Base-by-base conservation (phyloP, 2,797 vertebrate species). In the Notamacropus eugenii region DNA sequence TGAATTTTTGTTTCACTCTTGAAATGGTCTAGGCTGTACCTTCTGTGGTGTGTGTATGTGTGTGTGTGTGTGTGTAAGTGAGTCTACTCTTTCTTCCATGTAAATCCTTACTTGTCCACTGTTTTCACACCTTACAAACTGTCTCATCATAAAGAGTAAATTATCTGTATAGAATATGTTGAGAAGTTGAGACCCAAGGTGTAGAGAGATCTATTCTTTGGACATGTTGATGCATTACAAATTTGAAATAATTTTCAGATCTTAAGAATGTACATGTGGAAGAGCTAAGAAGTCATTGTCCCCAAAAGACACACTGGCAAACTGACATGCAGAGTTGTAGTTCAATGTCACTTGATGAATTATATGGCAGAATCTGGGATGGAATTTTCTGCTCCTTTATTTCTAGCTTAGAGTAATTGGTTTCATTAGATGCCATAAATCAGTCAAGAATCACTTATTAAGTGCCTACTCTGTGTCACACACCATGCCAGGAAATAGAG, bases 391-490 rank as follows among this genome's bases (percentile, higher is more conserved):
- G 46, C 46, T 92, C 93, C 46, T 94, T n/a, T 90, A n/a, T 94
- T 95, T 67, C 50, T 50, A 82, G 34, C 40, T 16, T 93, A 54
- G 19, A 91, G 97, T 97, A 94, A 24, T 55, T 94, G 93, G 54
- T 87, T 87, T 10, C 19, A 2, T 82, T 40, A 46, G n/a, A 82
- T 82, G 67, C n/a, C n/a, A 74, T 74, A n/a, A 40, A 10, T 82
- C 67, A 82, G 22, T 82, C 67, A 46, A 82, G 67, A 46, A 82
- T 40, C n/a, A 40, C 19, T 46, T 46, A 87, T 87, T 87, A 46
- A 46, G 40, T 8, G 46, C 22, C 22, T 46, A 87, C 22, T 82
- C 16, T 82, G n/a, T 82, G 6, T 29, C 67, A 40, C 2, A 19
- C 2, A 82, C 1, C 24, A 27, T 74, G 19, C 19, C 22, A 74